Conservation (phyloP, 2,888 invertebrate genomes). For the Frankliniella fusca region DNA sequence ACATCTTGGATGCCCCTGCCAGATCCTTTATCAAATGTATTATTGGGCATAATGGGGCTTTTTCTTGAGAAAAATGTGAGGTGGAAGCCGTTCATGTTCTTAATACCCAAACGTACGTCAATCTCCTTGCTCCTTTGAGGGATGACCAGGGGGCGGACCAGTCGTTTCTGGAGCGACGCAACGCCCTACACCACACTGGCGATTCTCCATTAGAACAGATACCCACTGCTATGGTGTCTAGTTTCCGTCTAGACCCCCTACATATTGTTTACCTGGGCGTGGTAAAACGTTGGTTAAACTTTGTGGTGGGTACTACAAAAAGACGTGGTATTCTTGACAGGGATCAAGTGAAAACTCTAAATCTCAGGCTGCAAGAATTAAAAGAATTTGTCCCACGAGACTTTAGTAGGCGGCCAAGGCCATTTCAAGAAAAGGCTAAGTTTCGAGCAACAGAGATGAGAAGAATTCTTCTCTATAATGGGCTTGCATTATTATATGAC, state of each 20-base stretch:
- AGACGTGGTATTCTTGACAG: background rate
- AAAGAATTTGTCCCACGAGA: background rate
- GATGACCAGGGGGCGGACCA: too few species aligned
- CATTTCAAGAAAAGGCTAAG: background rate
- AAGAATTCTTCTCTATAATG: background rate
- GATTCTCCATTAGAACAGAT: background rate
- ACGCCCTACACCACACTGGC: background rate
- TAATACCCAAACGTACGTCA: background rate
- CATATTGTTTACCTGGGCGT: background rate
- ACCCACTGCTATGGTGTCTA: background rate
- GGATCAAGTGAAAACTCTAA: background rate
- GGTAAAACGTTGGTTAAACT: background rate
- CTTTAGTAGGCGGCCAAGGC: background rate
- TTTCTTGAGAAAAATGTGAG: conserved; percentile 13
- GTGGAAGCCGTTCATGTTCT: background rate
- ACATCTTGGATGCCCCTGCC: too few species aligned
- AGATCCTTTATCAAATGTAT: background rate
- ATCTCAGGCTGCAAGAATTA: background rate
- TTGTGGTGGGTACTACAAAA: background rate
- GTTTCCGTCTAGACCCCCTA: background rate
- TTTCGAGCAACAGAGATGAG: background rate
- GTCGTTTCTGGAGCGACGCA: background rate
- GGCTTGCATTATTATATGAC: background rate
- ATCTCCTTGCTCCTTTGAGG: background rate
- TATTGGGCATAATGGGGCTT: background rate